Base-by-base conservation (phyloP, 2,113 vertebrate species). In the Progne subis region DNA sequence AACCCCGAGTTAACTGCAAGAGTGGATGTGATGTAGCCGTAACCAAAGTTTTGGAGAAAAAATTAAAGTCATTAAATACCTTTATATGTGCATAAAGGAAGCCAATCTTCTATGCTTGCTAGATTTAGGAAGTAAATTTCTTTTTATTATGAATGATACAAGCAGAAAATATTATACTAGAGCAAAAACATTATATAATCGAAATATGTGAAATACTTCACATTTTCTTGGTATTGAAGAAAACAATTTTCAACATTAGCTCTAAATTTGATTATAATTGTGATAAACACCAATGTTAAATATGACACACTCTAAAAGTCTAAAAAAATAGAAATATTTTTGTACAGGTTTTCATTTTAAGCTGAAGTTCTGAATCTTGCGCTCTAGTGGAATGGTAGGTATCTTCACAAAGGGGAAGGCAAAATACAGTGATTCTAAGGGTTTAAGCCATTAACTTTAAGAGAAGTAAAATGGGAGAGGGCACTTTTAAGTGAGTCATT, bases 61-160 rank as follows among this genome's bases (percentile, higher is more conserved):
- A 14, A 19, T 5, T 12, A 4, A 69, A 39, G 2, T 25, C 18
- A 26, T 83, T 80, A 76, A 0, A 1, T 86, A 8, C 20, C 8
- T 59, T 79, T 55, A n/a, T 14, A 18, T 2, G 41, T 52, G 25
- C 1, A 14, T 44, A 53, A 61, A 64, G 14, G 12, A 72, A 61
- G 7, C 0, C 4, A 65, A 9, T n/a, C 2, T 50, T 67, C 18
- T 25, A n/a, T 5, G 4, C 34, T 72, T 84, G 16, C 3, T 34
- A 26, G 11, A 59, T 47, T 80, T 64, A 56, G 25, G 14, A 88
- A 47, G 4, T 14, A 47, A 31, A 56, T 41, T 53, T 49, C 8
- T 72, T 68, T 75, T 82, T 31, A 31, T 52, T 41, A 53, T 41
- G 13, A 52, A 83, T 44, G 1, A 46, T 32, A n/a, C 0, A 28